Evolutionary conservation across 2,797 vertebrate genomes (phyloP).

Genomic region (Arrhamphus sclerolepis): DNA sequence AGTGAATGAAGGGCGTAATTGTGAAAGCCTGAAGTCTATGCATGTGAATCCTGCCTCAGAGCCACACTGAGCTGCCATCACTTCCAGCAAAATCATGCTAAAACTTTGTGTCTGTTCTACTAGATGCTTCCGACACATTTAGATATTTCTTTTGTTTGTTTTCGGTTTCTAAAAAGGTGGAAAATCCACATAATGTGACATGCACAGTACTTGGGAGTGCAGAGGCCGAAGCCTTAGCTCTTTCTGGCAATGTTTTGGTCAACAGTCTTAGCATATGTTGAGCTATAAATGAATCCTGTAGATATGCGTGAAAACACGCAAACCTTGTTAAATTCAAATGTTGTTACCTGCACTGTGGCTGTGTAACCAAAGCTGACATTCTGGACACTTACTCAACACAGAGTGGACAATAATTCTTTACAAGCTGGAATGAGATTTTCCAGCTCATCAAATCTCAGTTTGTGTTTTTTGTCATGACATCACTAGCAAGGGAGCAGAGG

Average conservation of each 20-base stretch:
- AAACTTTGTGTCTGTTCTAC: too few species aligned
- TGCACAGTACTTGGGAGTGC: too few species aligned
- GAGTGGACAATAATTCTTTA: constrained; percentile 55
- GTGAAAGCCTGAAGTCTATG: too few species aligned
- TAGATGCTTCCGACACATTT: too few species aligned
- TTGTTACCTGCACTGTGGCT: constrained; percentile 38
- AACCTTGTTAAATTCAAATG: constrained; percentile 40
- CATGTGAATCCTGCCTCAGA: too few species aligned
- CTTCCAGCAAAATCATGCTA: too few species aligned
- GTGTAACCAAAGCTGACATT: constrained; percentile 45
- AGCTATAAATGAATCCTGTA: constrained; percentile 3
- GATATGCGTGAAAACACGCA: constrained; percentile 10
- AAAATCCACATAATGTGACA: too few species aligned
- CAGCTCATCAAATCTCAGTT: constrained; percentile 68
- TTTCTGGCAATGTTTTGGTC: background rate
- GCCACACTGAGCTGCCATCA: too few species aligned
- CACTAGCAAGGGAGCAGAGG: constrained; percentile 36
- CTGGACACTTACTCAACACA: constrained; percentile 49
- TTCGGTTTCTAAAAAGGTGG: too few species aligned
- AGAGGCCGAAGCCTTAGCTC: too few species aligned
- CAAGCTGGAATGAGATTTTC: constrained; percentile 67
- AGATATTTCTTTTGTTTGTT: too few species aligned
- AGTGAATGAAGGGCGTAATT: too few species aligned
- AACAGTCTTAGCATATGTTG: constrained; percentile 17
- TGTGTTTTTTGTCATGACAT: constrained; percentile 71